Conservation (phyloP, 2,113 vertebrate genomes). For the Tringa solitaria region DNA sequence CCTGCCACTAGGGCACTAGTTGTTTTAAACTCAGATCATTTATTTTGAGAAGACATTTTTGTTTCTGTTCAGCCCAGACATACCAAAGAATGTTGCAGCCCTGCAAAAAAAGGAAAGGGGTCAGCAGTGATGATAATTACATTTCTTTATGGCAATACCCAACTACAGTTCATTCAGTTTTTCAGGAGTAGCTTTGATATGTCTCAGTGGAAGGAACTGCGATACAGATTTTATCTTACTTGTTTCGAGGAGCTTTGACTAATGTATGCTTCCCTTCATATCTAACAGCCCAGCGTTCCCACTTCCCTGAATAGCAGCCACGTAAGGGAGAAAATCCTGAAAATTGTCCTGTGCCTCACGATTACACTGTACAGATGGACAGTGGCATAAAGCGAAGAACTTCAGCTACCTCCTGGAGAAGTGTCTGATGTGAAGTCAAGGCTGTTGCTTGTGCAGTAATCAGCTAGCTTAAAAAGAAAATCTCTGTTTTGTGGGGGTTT, state of each 20-base stretch:
- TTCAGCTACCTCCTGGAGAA: not conserved
- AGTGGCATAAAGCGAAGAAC: not conserved
- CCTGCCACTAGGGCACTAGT: not conserved
- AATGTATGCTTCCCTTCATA: not conserved
- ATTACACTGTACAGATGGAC: not conserved
- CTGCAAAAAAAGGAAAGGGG: not conserved
- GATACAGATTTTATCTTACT: not conserved
- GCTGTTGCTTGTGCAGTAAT: not conserved
- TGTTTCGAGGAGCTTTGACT: not conserved
- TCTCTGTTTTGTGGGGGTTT: not conserved
- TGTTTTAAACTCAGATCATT: not conserved
- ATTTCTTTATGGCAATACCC: not conserved
- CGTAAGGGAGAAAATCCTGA: not conserved
- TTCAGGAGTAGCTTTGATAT: not conserved
- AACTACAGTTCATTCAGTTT: not conserved
- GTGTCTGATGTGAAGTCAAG: not conserved
- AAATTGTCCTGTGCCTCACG: accelerated
- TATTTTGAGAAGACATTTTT: not conserved
- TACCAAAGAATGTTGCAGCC: not conserved
- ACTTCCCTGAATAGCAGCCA: not conserved
- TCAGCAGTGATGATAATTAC: not conserved
- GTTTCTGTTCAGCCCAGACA: not conserved
- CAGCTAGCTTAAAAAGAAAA: not conserved
- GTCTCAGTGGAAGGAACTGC: not conserved
- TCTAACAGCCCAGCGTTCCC: not conserved